Evolutionary conservation across 1,140 invertebrate species (phyloP).

Genomic region (Lordiphosa clarofinis): DNA sequence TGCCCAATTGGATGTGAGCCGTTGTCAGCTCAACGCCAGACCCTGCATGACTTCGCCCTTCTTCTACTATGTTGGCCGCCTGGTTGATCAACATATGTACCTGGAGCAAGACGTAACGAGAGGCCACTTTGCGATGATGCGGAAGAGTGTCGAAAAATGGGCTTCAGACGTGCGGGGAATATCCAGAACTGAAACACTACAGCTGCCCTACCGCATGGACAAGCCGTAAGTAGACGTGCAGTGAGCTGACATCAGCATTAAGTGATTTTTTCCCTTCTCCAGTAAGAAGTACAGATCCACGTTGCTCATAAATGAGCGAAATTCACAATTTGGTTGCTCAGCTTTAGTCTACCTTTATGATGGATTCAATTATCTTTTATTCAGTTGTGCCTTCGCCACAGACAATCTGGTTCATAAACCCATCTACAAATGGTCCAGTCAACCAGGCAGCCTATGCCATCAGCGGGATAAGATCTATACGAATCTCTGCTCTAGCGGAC

Average conservation of each 20-base stretch:
- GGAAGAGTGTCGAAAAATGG: constrained; percentile 1
- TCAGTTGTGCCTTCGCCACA: constrained; percentile 37
- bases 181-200: constrained; percentile 8
- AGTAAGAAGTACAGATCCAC: neutral
- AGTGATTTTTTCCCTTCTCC: neutral
- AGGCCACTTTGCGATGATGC: constrained; percentile 4
- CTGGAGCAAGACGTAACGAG: neutral
- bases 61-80: constrained; percentile 22
- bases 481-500: constrained; percentile 15
- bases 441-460: neutral
- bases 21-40: neutral
- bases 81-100: constrained; percentile 7
- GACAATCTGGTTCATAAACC: constrained; percentile 12
- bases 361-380: neutral
- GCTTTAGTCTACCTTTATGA: neutral
- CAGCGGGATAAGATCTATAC: constrained; percentile 6
- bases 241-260: neutral
- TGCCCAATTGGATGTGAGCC: constrained; percentile 21
- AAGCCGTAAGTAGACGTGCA: constrained; percentile 10
- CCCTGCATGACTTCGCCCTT: constrained; percentile 18
- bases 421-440: constrained; percentile 24
- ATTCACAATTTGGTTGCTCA: constrained; percentile 29
- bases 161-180: constrained; percentile 4
- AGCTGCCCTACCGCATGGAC: neutral
- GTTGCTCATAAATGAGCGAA: constrained; percentile 32